Evolutionary conservation across 2,888 invertebrate genomes (phyloP), one percentile per base, ranked within the genome.

Genomic region (Arrhopalites spinosus): DNA sequence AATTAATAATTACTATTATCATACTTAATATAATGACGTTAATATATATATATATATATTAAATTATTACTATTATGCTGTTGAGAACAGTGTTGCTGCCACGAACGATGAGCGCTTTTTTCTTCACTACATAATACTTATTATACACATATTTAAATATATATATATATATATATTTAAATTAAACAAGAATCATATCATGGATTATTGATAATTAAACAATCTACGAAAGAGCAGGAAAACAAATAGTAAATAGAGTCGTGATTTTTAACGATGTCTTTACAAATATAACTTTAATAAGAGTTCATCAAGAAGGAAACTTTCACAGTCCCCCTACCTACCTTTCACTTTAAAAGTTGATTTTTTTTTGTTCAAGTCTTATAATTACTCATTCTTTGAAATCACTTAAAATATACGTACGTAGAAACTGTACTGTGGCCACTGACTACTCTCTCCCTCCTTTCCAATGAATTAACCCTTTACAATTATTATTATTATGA

Each of bases 11-110:
- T 59, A 23, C 59, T 59, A 59, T 53, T 8, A 20, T 20, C 53
- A 53, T 53, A 53, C 53, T 20, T 59, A 20, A 25, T 59, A 23
- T 25, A 59, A 59, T 59, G 59, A 25, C 59, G 20, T 23, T 59
- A 59, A 59, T 25, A 59, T 59, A 25, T 13, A 20, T 20, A 23
- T 25, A 59, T 20, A 53, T 53, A 53, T 45, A 45, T 45, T 11
- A 45, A 7, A 36, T 36, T 36, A 36, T 36, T 36, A 36, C 36
- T 36, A 36, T 36, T 36, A 36, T 36, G 36, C 36, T 36, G 36
- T 59, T 59, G 25, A 59, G 36, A 25, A 59, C 59, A 59, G 23
- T 59, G 59, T 25, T 59, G 59, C 59, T 59, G 59, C 59, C 23
- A 59, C 59, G 59, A 25, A 59, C 59, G 59, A 59, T 59, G 25